Evolutionary conservation across 2,888 invertebrate genomes (phyloP), one percentile per base, ranked within the genome.

Genomic region (Cerastis rubricosa): DNA sequence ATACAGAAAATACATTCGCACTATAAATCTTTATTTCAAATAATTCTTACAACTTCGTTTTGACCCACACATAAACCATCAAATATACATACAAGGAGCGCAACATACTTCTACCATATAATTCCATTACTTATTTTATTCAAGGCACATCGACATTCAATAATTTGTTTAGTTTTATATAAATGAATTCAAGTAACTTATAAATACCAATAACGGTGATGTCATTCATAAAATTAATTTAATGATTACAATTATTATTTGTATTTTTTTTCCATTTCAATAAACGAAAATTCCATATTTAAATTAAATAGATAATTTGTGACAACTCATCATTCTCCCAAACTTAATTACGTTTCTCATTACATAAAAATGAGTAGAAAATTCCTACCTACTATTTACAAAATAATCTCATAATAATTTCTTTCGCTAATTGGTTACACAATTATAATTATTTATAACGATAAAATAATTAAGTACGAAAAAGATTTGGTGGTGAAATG

Each of bases 401-500:
- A 76, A 87, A 80, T 86, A 89, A 90, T 89, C 88, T 89, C 87
- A 83, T 81, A 68, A 73, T 86, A 88, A 88, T 89, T 85, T 89
- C 86, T 77, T 43, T 43, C 45, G 69, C 81, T 84, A 74, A 85
- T 79, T 80, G 78, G 54, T 81, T 81, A 88, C 69, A 85, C 72
- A 78, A 71, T 82, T 84, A 87, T 85, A 63, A 70, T 65, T 64
- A 83, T 57, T 66, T 64, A 83, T 47, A 71, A 71, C 51, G 77
- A 89, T 77, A 77, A 74, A 64, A 87, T 93, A 93, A 86, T 94
- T 95, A 95, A 95, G 94, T 95, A 94, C 94, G 69, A 70, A 75
- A 92, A 87, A 87, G 89, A 88, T 93, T 94, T 93, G 92, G 93
- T 93, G 92, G 90, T 91, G 88, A 94, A 94, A 94, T 94, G 93